Evolutionary conservation across 2,888 invertebrate genomes (phyloP), one percentile per base, ranked within the genome.

Genomic region (Eudasyphora cyanicolor): DNA sequence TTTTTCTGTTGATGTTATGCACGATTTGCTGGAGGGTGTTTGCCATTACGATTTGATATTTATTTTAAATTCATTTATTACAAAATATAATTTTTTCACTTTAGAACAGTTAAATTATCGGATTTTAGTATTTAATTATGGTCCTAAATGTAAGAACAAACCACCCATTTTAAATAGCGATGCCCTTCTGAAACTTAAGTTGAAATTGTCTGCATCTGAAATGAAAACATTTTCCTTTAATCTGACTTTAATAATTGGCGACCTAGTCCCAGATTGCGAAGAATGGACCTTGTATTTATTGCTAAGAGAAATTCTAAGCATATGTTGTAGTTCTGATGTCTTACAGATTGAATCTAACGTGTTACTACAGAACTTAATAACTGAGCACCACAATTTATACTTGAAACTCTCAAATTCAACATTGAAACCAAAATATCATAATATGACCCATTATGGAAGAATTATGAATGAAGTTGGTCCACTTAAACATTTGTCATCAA

Each of bases 21-120:
- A 67, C 45, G 79, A 79, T 32, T 51, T 79, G 17, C 27, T 79
- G 10, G 74, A 79, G 60, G 79, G 79, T 14, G 74, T 79, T 32
- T 79, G 73, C 27, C 79, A 79, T 29, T 79, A 79, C 19, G 79
- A 74, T 51, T 21, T 79, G 5, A 49, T 71, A 6, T 49, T 67
- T n/a, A 74, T 79, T 35, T 60, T 75, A 12, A 77, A 77, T 27
- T 19, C 35, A 24, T 77, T 77, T 69, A 42, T 69, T 4, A 19
- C 24, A 54, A 54, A 62, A 69, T 38, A 77, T 69, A 77, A 19
- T 12, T 35, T 75, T 8, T 54, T 75, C 42, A 74, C 64, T 67
- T n/a, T n/a, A n/a, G n/a, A n/a, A n/a, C n/a, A n/a, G n/a, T n/a
- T 79, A 27, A 79, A 79, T 49, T 45, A 62, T 54, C 17, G 79